Evolutionary conservation across 2,888 invertebrate species (phyloP).

Genomic region (Aspidiotus rigidus): DNA sequence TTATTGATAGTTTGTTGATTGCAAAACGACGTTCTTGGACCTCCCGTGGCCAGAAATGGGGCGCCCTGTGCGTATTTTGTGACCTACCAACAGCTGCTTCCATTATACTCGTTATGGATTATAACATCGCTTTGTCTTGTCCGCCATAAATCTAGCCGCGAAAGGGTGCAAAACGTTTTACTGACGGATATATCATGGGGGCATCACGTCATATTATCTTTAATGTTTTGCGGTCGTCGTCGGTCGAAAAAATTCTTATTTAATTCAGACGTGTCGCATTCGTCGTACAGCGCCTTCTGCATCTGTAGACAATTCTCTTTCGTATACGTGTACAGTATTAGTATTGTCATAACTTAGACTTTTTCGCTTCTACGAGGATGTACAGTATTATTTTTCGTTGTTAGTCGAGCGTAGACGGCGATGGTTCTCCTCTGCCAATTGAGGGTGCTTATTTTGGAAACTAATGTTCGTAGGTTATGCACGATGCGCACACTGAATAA

Average conservation of each 20-base stretch:
- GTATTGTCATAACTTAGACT: no score
- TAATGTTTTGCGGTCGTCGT: slow-evolving; percentile 5
- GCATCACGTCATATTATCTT: slow-evolving; percentile 16
- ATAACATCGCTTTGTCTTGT: slow-evolving; percentile 11
- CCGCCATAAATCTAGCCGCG: slow-evolving; percentile 6
- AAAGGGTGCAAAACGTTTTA: slow-evolving; percentile 9
- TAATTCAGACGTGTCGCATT: neutral
- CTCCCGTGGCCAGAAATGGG: slow-evolving; percentile 21
- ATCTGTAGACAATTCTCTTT: no score
- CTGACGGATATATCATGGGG: slow-evolving; percentile 12
- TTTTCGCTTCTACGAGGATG: no score
- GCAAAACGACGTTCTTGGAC: slow-evolving; percentile 8
- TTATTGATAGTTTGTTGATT: slow-evolving; percentile 31
- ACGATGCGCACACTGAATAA: no score
- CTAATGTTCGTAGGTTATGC: no score
- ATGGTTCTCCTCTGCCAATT: no score
- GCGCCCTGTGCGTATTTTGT: slow-evolving; percentile 20
- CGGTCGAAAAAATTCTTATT: neutral
- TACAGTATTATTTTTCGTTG: no score
- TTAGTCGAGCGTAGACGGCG: no score
- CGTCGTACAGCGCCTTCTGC: no score
- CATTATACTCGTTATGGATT: slow-evolving; percentile 16
- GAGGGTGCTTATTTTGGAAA: no score
- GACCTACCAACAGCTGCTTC: slow-evolving; percentile 26
- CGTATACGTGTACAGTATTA: no score